Evolutionary conservation across 2,113 vertebrate genomes (phyloP).

Genomic region (Eonycteris spelaea): DNA sequence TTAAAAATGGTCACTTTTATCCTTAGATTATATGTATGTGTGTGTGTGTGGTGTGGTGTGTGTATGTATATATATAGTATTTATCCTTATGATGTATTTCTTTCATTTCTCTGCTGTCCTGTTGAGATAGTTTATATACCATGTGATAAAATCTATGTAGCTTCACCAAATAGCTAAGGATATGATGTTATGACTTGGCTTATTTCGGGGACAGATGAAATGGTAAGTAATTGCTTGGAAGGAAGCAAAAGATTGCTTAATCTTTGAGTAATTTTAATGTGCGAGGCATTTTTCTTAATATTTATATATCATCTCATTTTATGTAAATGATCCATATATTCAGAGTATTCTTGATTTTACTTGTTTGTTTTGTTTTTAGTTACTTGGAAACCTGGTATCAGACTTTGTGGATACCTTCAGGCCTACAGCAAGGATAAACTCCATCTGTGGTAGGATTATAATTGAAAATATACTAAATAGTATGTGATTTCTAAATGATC

Average conservation of each 20-base stretch:
- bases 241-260: background rate
- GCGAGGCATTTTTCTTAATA: background rate
- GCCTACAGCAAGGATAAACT: conserved; percentile 98
- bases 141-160: background rate
- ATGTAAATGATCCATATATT: background rate
- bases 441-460: conserved; percentile 93
- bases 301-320: background rate
- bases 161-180: background rate
- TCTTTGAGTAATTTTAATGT: background rate
- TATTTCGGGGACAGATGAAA: background rate
- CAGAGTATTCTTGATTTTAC: background rate
- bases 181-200: background rate
- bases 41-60: background rate
- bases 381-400: conserved; percentile 95
- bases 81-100: background rate
- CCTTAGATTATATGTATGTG: background rate
- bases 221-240: background rate
- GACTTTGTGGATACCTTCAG: conserved; percentile 99
- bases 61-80: background rate
- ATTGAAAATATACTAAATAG: conserved; percentile 26
- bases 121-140: background rate
- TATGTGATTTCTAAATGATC: background rate
- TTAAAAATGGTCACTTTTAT: background rate
- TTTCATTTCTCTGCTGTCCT: background rate
- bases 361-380: conserved; percentile 80